phyloP scores from a whole-genome alignment of 2,888 invertebrate species.

The Strigamia crassipes region DNA sequence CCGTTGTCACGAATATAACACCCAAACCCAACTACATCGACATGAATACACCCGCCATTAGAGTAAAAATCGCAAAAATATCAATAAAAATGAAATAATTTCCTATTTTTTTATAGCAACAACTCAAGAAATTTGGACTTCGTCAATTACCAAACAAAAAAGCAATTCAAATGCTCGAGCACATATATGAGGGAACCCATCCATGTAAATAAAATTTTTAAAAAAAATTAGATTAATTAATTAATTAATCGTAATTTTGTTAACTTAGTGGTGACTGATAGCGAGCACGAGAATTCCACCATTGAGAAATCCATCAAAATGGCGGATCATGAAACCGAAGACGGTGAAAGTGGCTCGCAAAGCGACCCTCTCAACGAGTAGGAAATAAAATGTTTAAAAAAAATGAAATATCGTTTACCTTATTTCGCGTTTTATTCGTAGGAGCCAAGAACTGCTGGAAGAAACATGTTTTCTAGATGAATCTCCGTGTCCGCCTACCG shows the following conservation, averaged over 20 bases:
- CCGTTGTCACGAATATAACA: constrained; percentile 56
- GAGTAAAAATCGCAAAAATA: constrained; percentile 58
- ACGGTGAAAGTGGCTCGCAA: background rate
- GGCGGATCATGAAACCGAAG: background rate
- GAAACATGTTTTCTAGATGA: background rate
- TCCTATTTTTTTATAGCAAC: constrained; percentile 59
- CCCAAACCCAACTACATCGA: constrained; percentile 63
- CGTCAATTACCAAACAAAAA: constrained; percentile 63
- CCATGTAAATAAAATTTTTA: constrained; percentile 58
- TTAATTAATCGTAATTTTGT: background rate
- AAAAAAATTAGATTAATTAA: too few species aligned
- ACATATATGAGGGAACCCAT: constrained; percentile 66
- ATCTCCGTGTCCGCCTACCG: background rate
- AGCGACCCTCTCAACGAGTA: background rate
- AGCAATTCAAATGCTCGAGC: constrained; percentile 63
- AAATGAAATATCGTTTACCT: too few species aligned
- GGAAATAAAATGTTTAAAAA: background rate
- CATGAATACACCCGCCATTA: constrained; percentile 64
- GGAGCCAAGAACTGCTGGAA: background rate
- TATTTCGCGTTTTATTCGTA: background rate
- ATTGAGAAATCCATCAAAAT: constrained; percentile 39
- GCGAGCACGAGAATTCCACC: constrained; percentile 49
- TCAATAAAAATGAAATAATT: background rate
- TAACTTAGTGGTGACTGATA: constrained; percentile 51
- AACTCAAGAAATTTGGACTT: constrained; percentile 64